Evolutionary conservation across 1,140 invertebrate genomes (phyloP).

Genomic region (Papilio dardanus): DNA sequence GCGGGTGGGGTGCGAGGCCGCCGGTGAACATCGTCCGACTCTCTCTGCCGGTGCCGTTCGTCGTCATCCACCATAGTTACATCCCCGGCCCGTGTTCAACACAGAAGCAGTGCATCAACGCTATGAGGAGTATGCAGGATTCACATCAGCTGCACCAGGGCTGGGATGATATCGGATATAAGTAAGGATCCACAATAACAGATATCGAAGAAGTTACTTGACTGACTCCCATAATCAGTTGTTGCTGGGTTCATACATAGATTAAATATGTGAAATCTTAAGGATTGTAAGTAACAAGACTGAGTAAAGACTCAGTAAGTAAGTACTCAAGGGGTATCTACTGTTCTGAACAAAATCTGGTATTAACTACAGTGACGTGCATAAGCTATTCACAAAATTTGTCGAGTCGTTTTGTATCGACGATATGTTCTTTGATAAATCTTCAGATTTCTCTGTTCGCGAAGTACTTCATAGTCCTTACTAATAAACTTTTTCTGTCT

Average conservation of each 20-base stretch:
- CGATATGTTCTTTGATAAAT: not conserved
- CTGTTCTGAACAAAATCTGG: no score
- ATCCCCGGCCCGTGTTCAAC: conserved; percentile 84
- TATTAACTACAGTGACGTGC: no score
- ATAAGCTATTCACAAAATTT: no score
- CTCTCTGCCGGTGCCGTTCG: conserved; percentile 85
- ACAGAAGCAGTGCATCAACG: conserved; percentile 74
- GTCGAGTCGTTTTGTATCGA: not conserved
- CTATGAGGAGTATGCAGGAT: conserved; percentile 84
- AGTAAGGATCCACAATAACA: conserved; percentile 55
- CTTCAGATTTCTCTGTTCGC: not conserved
- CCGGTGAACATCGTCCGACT: conserved; percentile 77
- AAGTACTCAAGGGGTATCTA: no score
- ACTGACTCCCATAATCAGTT: no score
- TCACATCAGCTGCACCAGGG: conserved; percentile 82
- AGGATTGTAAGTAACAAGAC: no score
- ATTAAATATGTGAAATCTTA: no score
- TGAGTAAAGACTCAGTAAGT: no score
- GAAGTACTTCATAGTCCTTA: not conserved
- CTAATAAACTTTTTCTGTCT: conserved; percentile 24
- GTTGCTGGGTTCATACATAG: no score
- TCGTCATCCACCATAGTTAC: conserved; percentile 90
- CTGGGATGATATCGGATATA: conserved; percentile 89
- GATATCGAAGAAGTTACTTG: not conserved
- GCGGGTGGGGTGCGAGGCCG: conserved; percentile 84